Evolutionary conservation across 2,113 vertebrate species (phyloP).

Genomic region (Tragelaphus strepsiceros): DNA sequence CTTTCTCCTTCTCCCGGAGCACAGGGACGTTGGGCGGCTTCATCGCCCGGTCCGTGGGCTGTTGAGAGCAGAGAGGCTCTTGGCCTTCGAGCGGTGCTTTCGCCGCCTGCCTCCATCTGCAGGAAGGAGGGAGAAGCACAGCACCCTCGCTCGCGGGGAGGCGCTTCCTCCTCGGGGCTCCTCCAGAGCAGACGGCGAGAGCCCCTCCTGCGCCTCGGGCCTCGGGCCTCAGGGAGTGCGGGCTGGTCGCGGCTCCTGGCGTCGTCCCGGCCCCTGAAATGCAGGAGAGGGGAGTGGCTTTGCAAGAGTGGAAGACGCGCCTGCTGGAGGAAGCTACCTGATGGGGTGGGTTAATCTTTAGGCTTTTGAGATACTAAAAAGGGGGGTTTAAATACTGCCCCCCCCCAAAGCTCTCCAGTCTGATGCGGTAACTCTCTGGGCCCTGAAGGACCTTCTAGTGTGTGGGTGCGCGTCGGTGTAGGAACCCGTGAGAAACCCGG

Average conservation of each 20-base stretch:
- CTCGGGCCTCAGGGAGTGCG: neutral
- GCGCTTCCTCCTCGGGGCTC: neutral
- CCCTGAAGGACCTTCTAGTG: neutral
- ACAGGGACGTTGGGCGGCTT: neutral
- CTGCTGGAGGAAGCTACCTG: neutral
- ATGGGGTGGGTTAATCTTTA: neutral
- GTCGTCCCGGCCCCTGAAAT: neutral
- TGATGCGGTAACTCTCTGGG: neutral
- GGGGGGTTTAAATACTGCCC: neutral
- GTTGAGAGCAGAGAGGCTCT: neutral
- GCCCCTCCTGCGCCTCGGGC: neutral
- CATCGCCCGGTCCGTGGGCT: neutral
- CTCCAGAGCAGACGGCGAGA: neutral
- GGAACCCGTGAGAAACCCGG: neutral
- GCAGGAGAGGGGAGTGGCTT: neutral
- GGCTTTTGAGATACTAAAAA: neutral
- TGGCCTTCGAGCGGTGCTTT: neutral
- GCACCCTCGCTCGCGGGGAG: neutral
- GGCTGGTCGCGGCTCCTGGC: neutral
- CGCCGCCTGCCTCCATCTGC: slow-evolving; percentile 35
- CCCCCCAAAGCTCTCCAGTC: neutral
- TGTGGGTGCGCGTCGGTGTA: neutral
- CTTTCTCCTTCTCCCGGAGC: neutral
- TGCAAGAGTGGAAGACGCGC: neutral
- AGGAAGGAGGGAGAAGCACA: slow-evolving; percentile 53